Evolutionary conservation across 2,113 vertebrate species (phyloP).

Genomic region (Bagarius yarrelli): DNA sequence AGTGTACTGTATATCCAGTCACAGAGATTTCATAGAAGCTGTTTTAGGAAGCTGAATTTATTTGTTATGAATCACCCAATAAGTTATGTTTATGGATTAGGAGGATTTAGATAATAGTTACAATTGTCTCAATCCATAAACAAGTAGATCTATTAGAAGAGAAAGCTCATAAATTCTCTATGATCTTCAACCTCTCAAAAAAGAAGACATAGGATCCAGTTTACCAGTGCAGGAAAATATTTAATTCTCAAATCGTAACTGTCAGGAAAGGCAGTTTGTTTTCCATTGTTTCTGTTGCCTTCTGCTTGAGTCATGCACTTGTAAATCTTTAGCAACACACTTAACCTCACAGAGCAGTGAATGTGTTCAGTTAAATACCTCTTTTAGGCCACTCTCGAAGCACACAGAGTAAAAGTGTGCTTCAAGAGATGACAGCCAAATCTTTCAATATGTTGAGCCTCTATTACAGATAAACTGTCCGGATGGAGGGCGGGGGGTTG

Average conservation of each 20-base stretch:
- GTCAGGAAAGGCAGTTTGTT: constrained; percentile 16
- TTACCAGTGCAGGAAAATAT: not conserved
- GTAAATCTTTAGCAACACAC: constrained; percentile 27
- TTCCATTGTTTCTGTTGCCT: constrained; percentile 7
- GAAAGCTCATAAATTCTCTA: constrained; percentile 17
- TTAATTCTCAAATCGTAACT: not conserved
- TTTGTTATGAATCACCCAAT: constrained; percentile 20
- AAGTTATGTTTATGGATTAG: constrained; percentile 26
- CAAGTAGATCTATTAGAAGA: not conserved
- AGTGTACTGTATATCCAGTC: constrained; percentile 58
- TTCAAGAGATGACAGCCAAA: constrained; percentile 32
- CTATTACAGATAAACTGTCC: constrained; percentile 38
- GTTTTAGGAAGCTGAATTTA: constrained; percentile 30
- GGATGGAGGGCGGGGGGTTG: not conserved
- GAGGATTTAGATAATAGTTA: constrained; percentile 29
- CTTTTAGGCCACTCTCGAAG: constrained; percentile 18
- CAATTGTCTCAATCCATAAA: constrained; percentile 8
- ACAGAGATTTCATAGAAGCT: constrained; percentile 37
- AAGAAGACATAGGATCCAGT: not conserved
- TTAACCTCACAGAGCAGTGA: constrained; percentile 27
- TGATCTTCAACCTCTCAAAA: not conserved
- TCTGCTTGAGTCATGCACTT: constrained; percentile 1
- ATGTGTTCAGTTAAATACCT: constrained; percentile 28
- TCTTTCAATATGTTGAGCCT: constrained; percentile 37
- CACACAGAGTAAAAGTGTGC: constrained; percentile 8